A percentile compares a stretch with the other conserved stretches of the same genome.
phyloP scores from a whole-genome alignment of 2,113 vertebrate species.

The Aldabrachelys gigantea region DNA sequence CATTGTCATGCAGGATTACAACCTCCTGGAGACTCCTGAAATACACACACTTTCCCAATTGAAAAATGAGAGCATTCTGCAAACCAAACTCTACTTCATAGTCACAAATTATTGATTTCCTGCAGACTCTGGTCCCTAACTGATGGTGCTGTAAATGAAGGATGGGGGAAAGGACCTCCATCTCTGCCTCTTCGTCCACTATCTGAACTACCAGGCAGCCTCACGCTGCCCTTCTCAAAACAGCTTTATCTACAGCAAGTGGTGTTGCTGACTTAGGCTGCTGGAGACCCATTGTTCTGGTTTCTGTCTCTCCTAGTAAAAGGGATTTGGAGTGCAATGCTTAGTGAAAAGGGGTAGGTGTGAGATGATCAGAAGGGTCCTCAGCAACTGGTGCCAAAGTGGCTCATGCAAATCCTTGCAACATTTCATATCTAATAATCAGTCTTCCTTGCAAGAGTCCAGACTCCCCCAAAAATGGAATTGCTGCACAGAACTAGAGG shows the following conservation, averaged over 20 bases:
- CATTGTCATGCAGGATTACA: not conserved
- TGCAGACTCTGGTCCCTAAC: not conserved
- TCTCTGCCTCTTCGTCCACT: not conserved
- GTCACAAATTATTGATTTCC: not conserved
- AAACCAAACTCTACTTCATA: not conserved
- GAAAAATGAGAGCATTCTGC: not conserved
- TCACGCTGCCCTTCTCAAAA: not conserved
- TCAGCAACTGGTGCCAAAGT: not conserved
- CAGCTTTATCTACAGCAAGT: not conserved
- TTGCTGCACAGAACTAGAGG: not conserved
- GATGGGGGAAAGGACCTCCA: not conserved
- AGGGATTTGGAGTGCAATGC: not conserved
- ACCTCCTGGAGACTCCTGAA: not conserved
- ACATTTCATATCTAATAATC: not conserved
- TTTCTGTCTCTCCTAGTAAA: not conserved
- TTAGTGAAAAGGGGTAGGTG: not conserved
- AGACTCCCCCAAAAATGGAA: not conserved
- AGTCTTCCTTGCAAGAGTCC: not conserved
- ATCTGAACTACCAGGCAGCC: not conserved
- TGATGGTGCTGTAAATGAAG: not conserved
- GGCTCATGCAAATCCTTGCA: not conserved
- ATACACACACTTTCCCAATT: not conserved
- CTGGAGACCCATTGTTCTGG: not conserved
- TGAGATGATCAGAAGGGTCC: not conserved
- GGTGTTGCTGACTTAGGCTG: not conserved